phyloP scores from a whole-genome alignment of 64 coral and sea anemone genomes.

The Pachyseris speciosa region DNA sequence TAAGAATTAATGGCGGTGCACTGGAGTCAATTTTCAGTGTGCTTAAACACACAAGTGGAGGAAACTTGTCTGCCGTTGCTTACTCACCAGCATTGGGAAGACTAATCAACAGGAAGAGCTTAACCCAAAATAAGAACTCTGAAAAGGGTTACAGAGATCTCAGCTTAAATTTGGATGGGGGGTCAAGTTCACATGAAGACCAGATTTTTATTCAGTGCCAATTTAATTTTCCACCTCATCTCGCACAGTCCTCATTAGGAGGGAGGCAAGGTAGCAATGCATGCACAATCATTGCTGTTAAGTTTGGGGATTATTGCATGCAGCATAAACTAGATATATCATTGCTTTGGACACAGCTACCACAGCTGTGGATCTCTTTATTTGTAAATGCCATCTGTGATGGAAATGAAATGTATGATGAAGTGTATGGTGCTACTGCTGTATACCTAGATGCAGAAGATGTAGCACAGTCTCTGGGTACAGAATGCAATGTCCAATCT shows the following conservation, averaged over 20 bases:
- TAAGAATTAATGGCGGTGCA: slow-evolving; percentile 57
- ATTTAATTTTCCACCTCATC: background rate
- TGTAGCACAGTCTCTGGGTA: slow-evolving; percentile 30
- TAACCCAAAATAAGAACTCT: slow-evolving; percentile 18
- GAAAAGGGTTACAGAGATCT: slow-evolving; percentile 55
- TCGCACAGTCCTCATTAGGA: slow-evolving; percentile 32
- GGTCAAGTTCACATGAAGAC: background rate
- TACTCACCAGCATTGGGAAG: slow-evolving; percentile 55
- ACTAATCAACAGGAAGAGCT: slow-evolving; percentile 32
- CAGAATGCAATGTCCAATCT: slow-evolving; percentile 27
- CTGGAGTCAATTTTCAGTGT: slow-evolving; percentile 71
- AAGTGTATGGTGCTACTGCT: slow-evolving; percentile 29
- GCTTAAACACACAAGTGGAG: slow-evolving; percentile 50
- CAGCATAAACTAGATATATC: slow-evolving; percentile 35
- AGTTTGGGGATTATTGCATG: slow-evolving; percentile 41
- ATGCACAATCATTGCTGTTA: slow-evolving; percentile 60
- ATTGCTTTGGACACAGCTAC: slow-evolving; percentile 33
- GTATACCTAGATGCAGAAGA: slow-evolving; percentile 55
- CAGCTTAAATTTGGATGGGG: slow-evolving; percentile 10
- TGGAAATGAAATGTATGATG: slow-evolving; percentile 57
- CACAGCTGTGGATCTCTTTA: slow-evolving; percentile 11
- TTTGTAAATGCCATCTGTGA: slow-evolving; percentile 57
- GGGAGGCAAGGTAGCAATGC: slow-evolving; percentile 60
- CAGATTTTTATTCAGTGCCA: slow-evolving; percentile 10
- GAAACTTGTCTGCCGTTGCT: slow-evolving; percentile 30